These are phyloP conservation scores for Gambusia yucatana DNA, from an alignment of 2,797 vertebrate species.

Conservation along the genomic window DNA sequence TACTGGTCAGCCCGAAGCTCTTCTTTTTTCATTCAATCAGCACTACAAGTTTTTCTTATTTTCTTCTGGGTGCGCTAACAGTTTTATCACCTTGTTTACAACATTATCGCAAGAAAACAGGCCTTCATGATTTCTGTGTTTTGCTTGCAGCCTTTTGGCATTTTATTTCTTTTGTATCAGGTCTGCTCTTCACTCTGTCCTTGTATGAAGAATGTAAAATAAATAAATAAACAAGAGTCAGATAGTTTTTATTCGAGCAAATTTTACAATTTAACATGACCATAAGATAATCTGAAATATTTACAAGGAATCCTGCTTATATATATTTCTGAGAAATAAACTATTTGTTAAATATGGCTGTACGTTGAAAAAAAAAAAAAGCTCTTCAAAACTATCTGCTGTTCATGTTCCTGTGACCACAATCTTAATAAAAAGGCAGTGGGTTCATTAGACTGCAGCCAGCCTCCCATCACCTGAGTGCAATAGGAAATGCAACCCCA, in stretches of 20 bases:
- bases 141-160: background rate
- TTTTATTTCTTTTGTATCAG: background rate
- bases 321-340: background rate
- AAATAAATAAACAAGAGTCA: background rate
- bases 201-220: background rate
- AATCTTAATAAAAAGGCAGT: background rate
- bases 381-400: background rate
- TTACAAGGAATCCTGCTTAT: background rate
- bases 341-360: background rate
- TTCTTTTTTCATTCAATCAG: background rate
- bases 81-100: slow-evolving; percentile 5
- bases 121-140: background rate
- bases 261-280: background rate
- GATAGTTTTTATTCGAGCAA: background rate
- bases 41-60: background rate
- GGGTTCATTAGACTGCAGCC: background rate
- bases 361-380: background rate
- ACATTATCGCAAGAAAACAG: background rate
- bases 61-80: background rate
- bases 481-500: background rate
- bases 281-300: background rate
- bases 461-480: background rate
- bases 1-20: background rate
- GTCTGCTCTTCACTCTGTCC: background rate
- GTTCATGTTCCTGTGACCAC: background rate